A percentile compares a stretch with the other conserved stretches of the same genome.
Evolutionary conservation across 2,888 invertebrate genomes (phyloP).

Genomic region (Chaetoderma sp.): DNA sequence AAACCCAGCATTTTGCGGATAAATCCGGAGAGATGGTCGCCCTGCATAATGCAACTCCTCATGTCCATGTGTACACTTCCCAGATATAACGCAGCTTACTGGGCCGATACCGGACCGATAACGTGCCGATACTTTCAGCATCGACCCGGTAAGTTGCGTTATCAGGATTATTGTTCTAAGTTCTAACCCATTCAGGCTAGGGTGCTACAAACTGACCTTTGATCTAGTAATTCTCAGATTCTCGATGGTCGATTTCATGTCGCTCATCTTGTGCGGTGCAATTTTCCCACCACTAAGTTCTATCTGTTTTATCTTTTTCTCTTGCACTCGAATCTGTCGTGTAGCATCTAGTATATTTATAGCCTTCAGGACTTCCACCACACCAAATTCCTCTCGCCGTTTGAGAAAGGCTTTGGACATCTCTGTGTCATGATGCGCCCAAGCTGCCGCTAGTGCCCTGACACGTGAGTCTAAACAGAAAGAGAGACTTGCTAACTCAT

Average conservation of each 20-base stretch:
- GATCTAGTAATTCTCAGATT: conserved; percentile 59
- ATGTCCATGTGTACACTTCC: no score
- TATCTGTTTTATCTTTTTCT: conserved; percentile 59
- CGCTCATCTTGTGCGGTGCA: conserved; percentile 54
- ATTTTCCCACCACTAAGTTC: conserved; percentile 55
- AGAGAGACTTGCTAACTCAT: no score
- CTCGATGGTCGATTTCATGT: conserved; percentile 62
- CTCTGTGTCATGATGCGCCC: conserved; percentile 61
- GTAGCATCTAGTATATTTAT: conserved; percentile 58
- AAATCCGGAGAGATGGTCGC: no score
- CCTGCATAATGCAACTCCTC: no score
- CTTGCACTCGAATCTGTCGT: conserved; percentile 55
- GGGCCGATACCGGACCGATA: no score
- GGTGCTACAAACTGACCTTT: conserved; percentile 54
- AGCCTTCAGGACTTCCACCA: conserved; percentile 63
- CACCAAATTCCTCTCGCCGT: conserved; percentile 51
- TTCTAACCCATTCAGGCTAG: no score
- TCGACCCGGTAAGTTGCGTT: no score
- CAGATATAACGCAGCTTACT: no score
- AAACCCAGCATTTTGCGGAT: no score
- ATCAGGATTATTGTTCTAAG: no score
- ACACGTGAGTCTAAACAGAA: conserved; percentile 64
- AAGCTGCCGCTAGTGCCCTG: conserved; percentile 61
- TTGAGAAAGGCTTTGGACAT: conserved; percentile 56
- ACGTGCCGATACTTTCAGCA: no score